Evolutionary conservation across 2,888 invertebrate genomes (phyloP).

Genomic region (Agrotis segetum): DNA sequence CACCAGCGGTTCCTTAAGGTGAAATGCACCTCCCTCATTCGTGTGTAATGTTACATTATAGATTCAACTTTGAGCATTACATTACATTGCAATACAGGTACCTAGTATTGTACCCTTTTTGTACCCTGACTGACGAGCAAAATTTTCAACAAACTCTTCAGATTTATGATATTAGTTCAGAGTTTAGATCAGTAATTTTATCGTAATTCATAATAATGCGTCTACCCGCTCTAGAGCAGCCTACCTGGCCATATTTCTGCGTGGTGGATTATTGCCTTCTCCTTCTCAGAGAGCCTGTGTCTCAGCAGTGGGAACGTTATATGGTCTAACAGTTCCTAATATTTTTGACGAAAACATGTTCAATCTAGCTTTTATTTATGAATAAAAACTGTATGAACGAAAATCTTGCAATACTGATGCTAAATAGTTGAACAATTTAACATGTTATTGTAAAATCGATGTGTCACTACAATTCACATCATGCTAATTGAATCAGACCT

Average conservation of each 20-base stretch:
- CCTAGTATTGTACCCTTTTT: too few species aligned
- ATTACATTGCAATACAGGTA: too few species aligned
- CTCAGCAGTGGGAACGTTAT: neutral
- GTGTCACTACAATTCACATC: conserved; percentile 36
- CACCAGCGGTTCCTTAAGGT: too few species aligned
- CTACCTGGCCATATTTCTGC: neutral
- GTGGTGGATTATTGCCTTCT: neutral
- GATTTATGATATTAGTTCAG: too few species aligned
- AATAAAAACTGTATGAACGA: conserved; percentile 25
- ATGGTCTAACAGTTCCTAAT: neutral
- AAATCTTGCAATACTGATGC: conserved; percentile 11
- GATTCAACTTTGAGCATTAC: too few species aligned
- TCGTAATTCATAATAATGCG: too few species aligned
- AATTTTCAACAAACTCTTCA: too few species aligned
- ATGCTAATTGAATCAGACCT: conserved; percentile 44
- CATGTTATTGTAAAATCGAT: conserved; percentile 36
- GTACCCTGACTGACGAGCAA: too few species aligned
- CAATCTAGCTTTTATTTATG: neutral
- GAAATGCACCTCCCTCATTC: too few species aligned
- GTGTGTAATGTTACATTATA: too few species aligned
- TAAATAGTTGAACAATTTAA: conserved; percentile 29
- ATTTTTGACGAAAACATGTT: neutral
- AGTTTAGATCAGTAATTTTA: too few species aligned
- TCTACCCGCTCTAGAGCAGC: too few species aligned
- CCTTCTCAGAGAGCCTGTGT: neutral